Percentiles rank a stretch among this genome's conserved stretches.
Conservation (phyloP, 1,140 invertebrate genomes). For the Solenopsis invicta region DNA sequence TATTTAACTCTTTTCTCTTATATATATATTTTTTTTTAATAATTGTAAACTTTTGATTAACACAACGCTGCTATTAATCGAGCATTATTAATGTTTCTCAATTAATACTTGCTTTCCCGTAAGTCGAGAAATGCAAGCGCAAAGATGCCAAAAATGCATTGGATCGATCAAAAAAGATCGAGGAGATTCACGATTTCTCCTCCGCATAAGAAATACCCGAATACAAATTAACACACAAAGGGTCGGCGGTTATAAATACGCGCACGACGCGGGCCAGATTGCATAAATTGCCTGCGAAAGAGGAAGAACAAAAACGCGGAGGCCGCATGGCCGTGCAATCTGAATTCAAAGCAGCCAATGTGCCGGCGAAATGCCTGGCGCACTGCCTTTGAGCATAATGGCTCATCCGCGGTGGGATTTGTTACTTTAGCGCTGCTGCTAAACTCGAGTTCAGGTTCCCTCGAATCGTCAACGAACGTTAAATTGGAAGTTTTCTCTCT, state of each 20-base stretch:
- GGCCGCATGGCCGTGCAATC: constrained; percentile 78
- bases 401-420: constrained; percentile 38
- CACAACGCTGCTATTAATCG: neutral
- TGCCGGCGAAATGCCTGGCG: constrained; percentile 68
- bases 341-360: constrained; percentile 84
- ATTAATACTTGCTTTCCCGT: constrained; percentile 17
- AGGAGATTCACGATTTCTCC: constrained; percentile 18
- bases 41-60: neutral
- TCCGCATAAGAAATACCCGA: constrained; percentile 71
- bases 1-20: too few species aligned
- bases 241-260: constrained; percentile 83
- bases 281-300: constrained; percentile 83
- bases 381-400: constrained; percentile 68
- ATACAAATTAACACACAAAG: constrained; percentile 87
- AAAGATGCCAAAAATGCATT: constrained; percentile 8
- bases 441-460: constrained; percentile 18
- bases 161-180: constrained; percentile 66
- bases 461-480: constrained; percentile 28
- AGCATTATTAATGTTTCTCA: neutral
- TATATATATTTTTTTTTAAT: too few species aligned
- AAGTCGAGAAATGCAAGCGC: constrained; percentile 21
- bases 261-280: constrained; percentile 80
- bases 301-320: constrained; percentile 80
- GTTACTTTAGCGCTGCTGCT: constrained; percentile 35
- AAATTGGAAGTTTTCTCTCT: neutral